phyloP scores from a whole-genome alignment of 2,113 vertebrate genomes.

The Ophiodon elongatus region DNA sequence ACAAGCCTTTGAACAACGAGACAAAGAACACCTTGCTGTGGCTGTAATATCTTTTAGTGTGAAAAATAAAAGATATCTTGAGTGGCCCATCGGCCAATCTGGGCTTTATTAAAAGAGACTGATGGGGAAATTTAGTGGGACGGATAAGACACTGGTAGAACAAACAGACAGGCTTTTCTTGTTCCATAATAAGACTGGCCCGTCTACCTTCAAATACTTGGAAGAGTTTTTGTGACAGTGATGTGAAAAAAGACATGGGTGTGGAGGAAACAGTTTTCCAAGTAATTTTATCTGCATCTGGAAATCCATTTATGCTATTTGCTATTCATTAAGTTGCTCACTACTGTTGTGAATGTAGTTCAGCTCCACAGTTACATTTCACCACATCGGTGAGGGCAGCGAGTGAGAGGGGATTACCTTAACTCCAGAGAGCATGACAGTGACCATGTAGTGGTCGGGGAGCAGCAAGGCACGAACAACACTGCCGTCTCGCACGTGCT shows the following conservation, averaged over 20 bases:
- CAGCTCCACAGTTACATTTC: not conserved
- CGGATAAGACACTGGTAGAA: constrained; percentile 38
- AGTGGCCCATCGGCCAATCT: constrained; percentile 58
- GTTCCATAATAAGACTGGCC: not conserved
- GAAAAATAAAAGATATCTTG: constrained; percentile 69
- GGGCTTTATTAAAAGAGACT: constrained; percentile 52
- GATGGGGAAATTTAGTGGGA: constrained; percentile 50
- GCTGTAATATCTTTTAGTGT: constrained; percentile 60
- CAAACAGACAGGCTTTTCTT: constrained; percentile 15
- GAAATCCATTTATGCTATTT: not conserved
- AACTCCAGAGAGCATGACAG: constrained; percentile 97
- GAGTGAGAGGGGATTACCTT: constrained; percentile 85
- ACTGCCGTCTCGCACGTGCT: constrained; percentile 95
- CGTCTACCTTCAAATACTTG: not conserved
- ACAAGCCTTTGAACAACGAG: constrained; percentile 45
- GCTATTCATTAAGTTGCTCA: not conserved
- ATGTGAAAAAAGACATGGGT: not conserved
- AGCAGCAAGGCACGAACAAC: constrained; percentile 95
- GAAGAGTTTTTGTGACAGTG: not conserved
- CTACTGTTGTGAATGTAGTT: not conserved
- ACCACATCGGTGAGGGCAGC: not conserved
- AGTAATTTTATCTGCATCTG: not conserved
- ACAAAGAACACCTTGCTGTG: constrained; percentile 62
- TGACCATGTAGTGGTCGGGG: constrained; percentile 95
- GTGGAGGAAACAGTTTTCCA: not conserved